phyloP scores from a whole-genome alignment of 2,113 vertebrate species.

The Thamnophis sirtalis region DNA sequence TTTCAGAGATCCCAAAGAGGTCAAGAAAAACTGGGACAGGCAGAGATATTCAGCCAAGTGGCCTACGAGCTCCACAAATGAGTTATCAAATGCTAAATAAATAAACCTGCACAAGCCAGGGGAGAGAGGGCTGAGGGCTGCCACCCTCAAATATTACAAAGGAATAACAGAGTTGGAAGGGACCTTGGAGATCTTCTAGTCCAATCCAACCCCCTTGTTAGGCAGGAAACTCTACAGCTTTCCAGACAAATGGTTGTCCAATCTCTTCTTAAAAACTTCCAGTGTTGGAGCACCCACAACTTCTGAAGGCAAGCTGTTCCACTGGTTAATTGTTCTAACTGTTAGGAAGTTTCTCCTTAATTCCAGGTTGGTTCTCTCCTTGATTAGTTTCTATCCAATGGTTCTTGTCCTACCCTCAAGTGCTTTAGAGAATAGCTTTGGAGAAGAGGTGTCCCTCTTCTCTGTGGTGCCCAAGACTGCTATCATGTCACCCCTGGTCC shows the following conservation, averaged over 20 bases:
- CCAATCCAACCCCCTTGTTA: background rate
- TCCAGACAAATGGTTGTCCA: background rate
- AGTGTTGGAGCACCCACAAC: background rate
- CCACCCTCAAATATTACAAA: background rate
- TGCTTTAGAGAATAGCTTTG: background rate
- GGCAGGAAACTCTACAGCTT: background rate
- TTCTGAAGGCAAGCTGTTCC: background rate
- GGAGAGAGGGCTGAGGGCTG: background rate
- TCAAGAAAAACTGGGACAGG: background rate
- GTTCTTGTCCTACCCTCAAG: background rate
- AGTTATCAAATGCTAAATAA: background rate
- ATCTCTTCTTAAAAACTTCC: background rate
- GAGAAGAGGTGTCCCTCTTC: background rate
- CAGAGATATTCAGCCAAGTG: background rate
- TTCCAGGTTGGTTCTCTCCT: background rate
- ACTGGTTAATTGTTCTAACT: background rate
- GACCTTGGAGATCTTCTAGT: background rate
- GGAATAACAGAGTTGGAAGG: background rate
- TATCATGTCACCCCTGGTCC: background rate
- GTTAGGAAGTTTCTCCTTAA: background rate
- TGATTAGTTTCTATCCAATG: background rate
- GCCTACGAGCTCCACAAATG: background rate
- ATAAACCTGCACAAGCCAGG: background rate
- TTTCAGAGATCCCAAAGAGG: background rate
- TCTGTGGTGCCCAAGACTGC: background rate